Evolutionary conservation across 2,113 vertebrate species (phyloP).

Genomic region (Dipodomys stephensi): DNA sequence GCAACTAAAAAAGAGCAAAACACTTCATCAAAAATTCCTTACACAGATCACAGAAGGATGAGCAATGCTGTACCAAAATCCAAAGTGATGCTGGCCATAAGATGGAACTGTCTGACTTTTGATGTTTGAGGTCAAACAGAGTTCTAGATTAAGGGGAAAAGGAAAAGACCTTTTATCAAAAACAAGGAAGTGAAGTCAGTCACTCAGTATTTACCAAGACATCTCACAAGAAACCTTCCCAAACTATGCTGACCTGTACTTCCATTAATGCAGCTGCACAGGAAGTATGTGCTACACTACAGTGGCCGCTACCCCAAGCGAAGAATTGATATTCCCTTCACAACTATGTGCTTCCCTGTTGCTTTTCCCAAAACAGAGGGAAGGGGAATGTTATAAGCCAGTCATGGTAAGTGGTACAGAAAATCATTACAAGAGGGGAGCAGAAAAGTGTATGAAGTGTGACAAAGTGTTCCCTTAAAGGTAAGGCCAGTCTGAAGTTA

Average conservation of each 20-base stretch:
- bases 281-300: not conserved
- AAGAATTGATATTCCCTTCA: not conserved
- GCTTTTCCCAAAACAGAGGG: slow-evolving; percentile 47
- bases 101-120: slow-evolving; percentile 94
- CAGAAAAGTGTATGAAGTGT: not conserved
- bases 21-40: slow-evolving; percentile 80
- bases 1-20: not conserved
- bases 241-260: slow-evolving; percentile 35
- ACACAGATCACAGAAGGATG: slow-evolving; percentile 97
- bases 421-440: not conserved
- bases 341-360: not conserved
- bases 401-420: not conserved
- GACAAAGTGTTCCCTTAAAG: not conserved
- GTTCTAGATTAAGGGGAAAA: slow-evolving; percentile 86
- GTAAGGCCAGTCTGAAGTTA: not conserved
- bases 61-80: slow-evolving; percentile 93
- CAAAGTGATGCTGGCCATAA: slow-evolving; percentile 95
- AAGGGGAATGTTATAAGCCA: not conserved
- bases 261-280: not conserved
- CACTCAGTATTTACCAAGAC: slow-evolving; percentile 29
- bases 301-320: not conserved
- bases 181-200: slow-evolving; percentile 46
- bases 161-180: slow-evolving; percentile 15
- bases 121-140: slow-evolving; percentile 97
- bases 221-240: slow-evolving; percentile 20